These are phyloP conservation scores for Hormaphis cornu DNA, from an alignment of 1,140 invertebrate species.

Conservation along the genomic window DNA sequence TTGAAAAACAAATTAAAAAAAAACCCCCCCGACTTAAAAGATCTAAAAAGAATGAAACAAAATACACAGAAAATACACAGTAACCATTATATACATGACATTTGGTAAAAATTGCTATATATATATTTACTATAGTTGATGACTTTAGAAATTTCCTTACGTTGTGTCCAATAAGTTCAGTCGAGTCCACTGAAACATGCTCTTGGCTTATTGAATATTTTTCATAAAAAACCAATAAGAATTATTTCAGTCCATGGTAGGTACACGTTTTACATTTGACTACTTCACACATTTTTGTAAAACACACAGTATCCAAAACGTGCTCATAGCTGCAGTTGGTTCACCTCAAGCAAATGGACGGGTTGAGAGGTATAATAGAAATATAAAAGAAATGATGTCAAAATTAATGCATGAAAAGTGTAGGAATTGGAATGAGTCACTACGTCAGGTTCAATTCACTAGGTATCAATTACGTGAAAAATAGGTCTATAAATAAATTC, in stretches of 20 bases:
- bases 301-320: not conserved
- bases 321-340: not conserved
- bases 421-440: not conserved
- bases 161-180: not conserved
- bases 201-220: not conserved
- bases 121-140: not conserved
- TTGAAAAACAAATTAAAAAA: too few relatives aligned
- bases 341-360: not conserved
- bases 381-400: not conserved
- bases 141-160: not conserved
- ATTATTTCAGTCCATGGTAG: not conserved
- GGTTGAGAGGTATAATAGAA: not conserved
- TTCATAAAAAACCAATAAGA: not conserved
- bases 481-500: not conserved
- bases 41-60: too few relatives aligned
- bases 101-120: not conserved
- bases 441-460: not conserved
- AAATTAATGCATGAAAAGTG: not conserved
- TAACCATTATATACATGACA: not conserved
- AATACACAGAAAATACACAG: too few relatives aligned
- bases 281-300: not conserved
- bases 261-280: not conserved
- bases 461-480: not conserved
- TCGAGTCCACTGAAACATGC: not conserved
- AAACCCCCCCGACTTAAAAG: too few relatives aligned